Evolutionary conservation across 2,888 invertebrate species (phyloP), one percentile per base, ranked within the genome.

Genomic region (Chrysopilus asiliformis): DNA sequence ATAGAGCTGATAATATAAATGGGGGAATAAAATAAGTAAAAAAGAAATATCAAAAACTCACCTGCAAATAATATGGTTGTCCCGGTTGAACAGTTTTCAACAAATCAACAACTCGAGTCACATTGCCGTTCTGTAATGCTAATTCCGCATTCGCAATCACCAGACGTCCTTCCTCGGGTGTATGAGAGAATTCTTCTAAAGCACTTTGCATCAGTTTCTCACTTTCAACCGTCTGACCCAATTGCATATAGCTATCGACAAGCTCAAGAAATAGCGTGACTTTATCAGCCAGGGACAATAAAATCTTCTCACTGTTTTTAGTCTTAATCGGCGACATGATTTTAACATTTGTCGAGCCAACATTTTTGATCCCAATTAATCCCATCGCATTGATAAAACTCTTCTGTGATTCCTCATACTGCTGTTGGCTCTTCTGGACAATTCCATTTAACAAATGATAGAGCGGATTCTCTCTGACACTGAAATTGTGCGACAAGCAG

Each of bases 401-500:
- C 40, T 78, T 74, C 29, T 86, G 69, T 0, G 83, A 76, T 35
- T 80, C 80, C 24, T 76, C 71, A 4, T 73, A 62, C 48, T 83
- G 74, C 13, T 76, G 75, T 36, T 74, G 71, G 48, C 77, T 72
- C 55, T 84, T 89, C 45, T 84, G 74, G 32, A 94, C 78, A 17
- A 85, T 68, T 1, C 91, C 93, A 46, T 77, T 74, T 2, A 93
- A 72, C 43, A 91, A 72, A 63, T 93, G 87, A 55, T 89, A 97
- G 56, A 90, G 68, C 0, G 93, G 86, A 60, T 85, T 82, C 41
- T 94, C 91, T 45, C 93, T 68, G 1, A 95, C 80, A 62, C 85
- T 80, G 55, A 97, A 94, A 60, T 94, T 87, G 53, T 85, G 83
- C 53, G 91, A 91, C 10, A 95, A 66, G 38, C 87, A 90, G 45